These are phyloP conservation scores for Phengaris alcon DNA, from an alignment of 2,888 invertebrate species.

Conservation along the genomic window DNA sequence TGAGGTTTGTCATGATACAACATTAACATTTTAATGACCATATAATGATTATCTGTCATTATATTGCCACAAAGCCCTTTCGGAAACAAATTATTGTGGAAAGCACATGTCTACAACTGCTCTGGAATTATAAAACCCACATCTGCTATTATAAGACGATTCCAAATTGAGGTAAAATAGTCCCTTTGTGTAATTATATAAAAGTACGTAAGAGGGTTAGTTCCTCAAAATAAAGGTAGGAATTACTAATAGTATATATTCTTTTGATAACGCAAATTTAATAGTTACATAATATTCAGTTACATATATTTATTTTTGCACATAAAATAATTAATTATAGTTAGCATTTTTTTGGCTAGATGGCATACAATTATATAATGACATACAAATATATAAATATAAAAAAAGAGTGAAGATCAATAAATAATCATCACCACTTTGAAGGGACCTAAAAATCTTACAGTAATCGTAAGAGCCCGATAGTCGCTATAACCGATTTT, in stretches of 20 bases:
- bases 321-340: not conserved
- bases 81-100: constrained; percentile 55
- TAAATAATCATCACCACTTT: too few species aligned
- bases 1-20: too few species aligned
- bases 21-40: too few species aligned
- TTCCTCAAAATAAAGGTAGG: not conserved
- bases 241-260: not conserved
- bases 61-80: constrained; percentile 38
- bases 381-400: too few species aligned
- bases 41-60: constrained; percentile 35
- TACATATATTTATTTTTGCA: not conserved
- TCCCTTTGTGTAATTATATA: constrained; percentile 6
- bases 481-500: too few species aligned
- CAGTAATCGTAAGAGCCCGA: too few species aligned
- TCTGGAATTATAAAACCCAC: constrained; percentile 42
- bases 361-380: not conserved
- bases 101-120: constrained; percentile 53
- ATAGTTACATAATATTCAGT: too few species aligned
- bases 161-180: constrained; percentile 54
- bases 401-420: too few species aligned
- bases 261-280: too few species aligned
- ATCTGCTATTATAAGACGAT: constrained; percentile 57
- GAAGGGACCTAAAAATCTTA: too few species aligned
- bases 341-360: not conserved
- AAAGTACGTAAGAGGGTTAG: not conserved